These are phyloP conservation scores for Protophormia terraenovae DNA, from an alignment of 2,888 invertebrate species.

Conservation along the genomic window DNA sequence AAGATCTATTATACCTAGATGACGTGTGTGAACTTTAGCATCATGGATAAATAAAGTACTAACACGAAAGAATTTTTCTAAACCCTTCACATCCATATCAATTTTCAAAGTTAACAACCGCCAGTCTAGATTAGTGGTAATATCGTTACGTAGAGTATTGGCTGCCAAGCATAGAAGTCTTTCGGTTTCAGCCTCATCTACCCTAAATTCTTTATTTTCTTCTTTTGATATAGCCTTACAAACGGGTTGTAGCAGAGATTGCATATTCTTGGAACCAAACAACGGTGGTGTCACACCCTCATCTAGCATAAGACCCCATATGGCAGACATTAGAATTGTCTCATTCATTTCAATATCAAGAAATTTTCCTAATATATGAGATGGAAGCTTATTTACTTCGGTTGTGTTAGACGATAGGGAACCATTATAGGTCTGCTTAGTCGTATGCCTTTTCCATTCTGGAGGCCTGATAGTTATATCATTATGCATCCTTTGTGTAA, in stretches of 20 bases:
- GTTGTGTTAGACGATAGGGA: not conserved
- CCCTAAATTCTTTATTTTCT: not conserved
- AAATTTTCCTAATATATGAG: not conserved
- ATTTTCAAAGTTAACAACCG: constrained; percentile 52
- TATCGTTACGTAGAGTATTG: not conserved
- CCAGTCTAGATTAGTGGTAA: constrained; percentile 33
- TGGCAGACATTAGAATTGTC: not conserved
- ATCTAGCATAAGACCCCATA: constrained; percentile 44
- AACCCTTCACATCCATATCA: constrained; percentile 20
- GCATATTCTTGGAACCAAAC: constrained; percentile 49
- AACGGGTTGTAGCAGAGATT: constrained; percentile 19
- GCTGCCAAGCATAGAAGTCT: constrained; percentile 1
- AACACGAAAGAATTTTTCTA: not conserved
- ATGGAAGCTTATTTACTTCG: not conserved
- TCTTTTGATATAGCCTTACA: constrained; percentile 26
- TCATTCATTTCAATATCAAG: constrained; percentile 23
- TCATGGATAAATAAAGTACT: constrained; percentile 34
- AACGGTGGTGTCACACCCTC: constrained; percentile 23
- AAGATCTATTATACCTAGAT: constrained; percentile 39
- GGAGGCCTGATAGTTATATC: too few relatives aligned
- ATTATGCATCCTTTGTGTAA: not conserved
- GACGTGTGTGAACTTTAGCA: constrained; percentile 1
- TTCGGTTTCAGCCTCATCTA: constrained; percentile 6
- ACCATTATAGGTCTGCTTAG: too few relatives aligned
- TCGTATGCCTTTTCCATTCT: too few relatives aligned